Conservation (phyloP, 2,888 invertebrate genomes). For the Acleris cristana region DNA sequence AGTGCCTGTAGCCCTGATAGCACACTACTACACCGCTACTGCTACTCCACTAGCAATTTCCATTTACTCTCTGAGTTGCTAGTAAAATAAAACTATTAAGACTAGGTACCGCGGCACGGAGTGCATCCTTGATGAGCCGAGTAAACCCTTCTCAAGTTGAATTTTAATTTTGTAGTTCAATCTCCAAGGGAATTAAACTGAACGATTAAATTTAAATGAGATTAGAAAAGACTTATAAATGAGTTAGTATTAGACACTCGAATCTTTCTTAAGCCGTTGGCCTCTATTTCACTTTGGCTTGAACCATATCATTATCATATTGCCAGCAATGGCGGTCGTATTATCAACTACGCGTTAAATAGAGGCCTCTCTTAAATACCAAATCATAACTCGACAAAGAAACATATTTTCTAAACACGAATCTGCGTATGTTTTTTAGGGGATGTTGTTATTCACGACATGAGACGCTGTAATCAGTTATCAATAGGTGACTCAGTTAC, state of each 20-base stretch:
- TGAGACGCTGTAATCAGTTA: too few relatives aligned
- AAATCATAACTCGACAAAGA: too few relatives aligned
- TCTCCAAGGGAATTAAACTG: constrained; percentile 18
- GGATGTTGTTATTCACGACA: too few relatives aligned
- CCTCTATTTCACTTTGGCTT: too few relatives aligned
- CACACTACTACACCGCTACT: not conserved
- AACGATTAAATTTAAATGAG: constrained; percentile 25
- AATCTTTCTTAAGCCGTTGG: too few relatives aligned
- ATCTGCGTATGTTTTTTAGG: too few relatives aligned
- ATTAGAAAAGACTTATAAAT: constrained; percentile 20
- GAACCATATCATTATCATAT: not conserved
- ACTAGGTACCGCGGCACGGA: constrained; percentile 11
- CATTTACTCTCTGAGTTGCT: constrained; percentile 8
- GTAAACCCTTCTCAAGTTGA: constrained; percentile 30
- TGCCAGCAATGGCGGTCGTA: not conserved
- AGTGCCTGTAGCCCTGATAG: not conserved
- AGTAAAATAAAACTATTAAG: constrained; percentile 28
- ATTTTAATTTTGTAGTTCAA: constrained; percentile 33
- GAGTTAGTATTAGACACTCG: not conserved
- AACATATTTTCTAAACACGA: too few relatives aligned
- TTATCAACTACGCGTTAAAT: too few relatives aligned
- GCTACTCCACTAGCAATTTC: not conserved
- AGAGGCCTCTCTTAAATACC: too few relatives aligned
- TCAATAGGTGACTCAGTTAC: too few relatives aligned
- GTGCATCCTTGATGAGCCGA: constrained; percentile 27